Evolutionary conservation across 92 coral and sea anemone species (phyloP), one percentile per base, ranked within the genome.

Genomic region (Paramuricea clavata): DNA sequence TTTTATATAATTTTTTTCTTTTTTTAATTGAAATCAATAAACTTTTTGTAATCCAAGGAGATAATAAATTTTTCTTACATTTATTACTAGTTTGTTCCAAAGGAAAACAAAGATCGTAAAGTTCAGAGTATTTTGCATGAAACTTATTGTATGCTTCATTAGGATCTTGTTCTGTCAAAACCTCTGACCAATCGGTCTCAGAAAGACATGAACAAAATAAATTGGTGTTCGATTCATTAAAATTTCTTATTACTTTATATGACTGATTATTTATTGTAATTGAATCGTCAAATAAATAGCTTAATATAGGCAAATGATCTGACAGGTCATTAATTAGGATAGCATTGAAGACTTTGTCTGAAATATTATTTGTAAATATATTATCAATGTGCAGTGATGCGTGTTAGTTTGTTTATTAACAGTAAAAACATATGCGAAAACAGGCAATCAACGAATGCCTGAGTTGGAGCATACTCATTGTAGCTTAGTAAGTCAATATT

Each of bases 31-130:
- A 3, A 23, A 61, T 11, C 17, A 61, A 3, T 11, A 61, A 68
- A 23, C 39, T 68, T 6, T 23, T 47, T 12, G 74, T 68, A 16
- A 68, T 36, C 39, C 74, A 68, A 2, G 74, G 74, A 6, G 74
- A 28, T 6, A 6, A 41, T 11, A 32, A 36, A 68, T 6, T 71
- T 22, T 26, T 43, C 21, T 27, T 83, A 42, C 27, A 36, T 83
- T 28, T 19, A 31, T 57, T 80, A 17, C 54, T 80, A 16, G 8
- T 4, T 43, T 44, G 30, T 70, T 87, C 70, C 22, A 80, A 79
- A 64, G 86, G 86, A 79, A 87, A 87, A 42, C 65, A 88, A 31
- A 2, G 27, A 33, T 75, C 81, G 41, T 79, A 78, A 62, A 86
- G 64, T 36, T 59, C 13, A 13, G 62, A 78, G 59, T 76, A 86